phyloP scores from a whole-genome alignment of 1,140 invertebrate species.

The Bombus balteatus region DNA sequence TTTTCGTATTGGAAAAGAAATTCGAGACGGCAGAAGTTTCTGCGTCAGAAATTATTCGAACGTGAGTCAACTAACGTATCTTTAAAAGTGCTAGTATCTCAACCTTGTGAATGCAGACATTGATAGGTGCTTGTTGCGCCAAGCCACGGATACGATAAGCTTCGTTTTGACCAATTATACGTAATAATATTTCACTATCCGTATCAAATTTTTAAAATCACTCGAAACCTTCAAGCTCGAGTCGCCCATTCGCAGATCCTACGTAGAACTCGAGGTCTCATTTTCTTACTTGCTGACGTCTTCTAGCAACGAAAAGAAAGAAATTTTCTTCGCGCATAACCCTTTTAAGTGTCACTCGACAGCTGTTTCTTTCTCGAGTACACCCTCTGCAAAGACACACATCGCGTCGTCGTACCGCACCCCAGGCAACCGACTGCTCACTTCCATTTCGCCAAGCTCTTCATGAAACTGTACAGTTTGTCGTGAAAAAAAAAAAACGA shows the following conservation, averaged over 20 bases:
- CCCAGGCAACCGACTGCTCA: slow-evolving; percentile 1
- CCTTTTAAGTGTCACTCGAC: neutral
- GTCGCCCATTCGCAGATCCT: neutral
- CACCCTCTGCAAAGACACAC: neutral
- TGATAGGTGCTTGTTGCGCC: too few species aligned
- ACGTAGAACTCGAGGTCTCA: neutral
- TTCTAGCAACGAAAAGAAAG: neutral
- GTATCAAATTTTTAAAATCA: neutral
- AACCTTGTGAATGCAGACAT: too few species aligned
- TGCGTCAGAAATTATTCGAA: too few species aligned
- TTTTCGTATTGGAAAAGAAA: too few species aligned
- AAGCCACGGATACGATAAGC: too few species aligned
- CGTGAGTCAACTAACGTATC: too few species aligned
- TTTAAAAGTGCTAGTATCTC: too few species aligned
- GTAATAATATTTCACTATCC: neutral
- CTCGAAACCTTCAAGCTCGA: neutral
- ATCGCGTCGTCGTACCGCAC: neutral
- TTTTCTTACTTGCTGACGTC: neutral
- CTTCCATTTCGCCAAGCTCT: neutral
- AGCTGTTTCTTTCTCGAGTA: neutral
- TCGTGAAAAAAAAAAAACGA: neutral
- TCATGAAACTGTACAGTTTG: neutral
- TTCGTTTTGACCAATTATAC: too few species aligned
- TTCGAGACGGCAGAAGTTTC: too few species aligned
- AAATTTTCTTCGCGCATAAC: neutral